Percentiles rank a stretch among this genome's conserved stretches.
phyloP scores from a whole-genome alignment of 2,888 invertebrate genomes.

The Incurvaria masculella region DNA sequence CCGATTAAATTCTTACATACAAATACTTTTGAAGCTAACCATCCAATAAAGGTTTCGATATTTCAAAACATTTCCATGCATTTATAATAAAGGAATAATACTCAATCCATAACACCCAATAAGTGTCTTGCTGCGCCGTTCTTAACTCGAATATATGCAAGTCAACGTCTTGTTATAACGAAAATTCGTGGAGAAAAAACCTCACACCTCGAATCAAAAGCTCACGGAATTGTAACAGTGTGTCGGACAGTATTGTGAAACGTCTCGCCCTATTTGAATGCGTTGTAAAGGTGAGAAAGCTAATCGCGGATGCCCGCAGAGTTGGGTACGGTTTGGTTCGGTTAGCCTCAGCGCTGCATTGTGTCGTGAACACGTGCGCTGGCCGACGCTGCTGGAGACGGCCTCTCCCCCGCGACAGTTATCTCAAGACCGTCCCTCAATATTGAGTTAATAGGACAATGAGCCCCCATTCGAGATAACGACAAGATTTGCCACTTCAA shows the following conservation, averaged over 20 bases:
- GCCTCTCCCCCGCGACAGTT: too few species aligned
- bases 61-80: background rate
- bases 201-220: background rate
- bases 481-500: too few species aligned
- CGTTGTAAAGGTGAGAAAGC: background rate
- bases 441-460: too few species aligned
- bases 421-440: too few species aligned
- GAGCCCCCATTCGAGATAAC: too few species aligned
- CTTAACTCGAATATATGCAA: background rate
- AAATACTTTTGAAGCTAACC: background rate
- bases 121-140: background rate
- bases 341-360: background rate
- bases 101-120: background rate
- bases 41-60: background rate
- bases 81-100: background rate
- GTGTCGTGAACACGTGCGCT: background rate
- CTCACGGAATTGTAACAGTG: background rate
- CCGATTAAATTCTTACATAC: background rate
- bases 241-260: conserved; percentile 41
- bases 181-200: background rate
- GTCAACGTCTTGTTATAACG: background rate
- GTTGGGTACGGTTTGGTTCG: background rate
- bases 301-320: background rate
- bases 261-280: conserved; percentile 31
- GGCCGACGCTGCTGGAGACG: too few species aligned